Percentiles rank a stretch among this genome's conserved stretches.
Conservation (phyloP, 2,113 vertebrate species). For the Haemorhous mexicanus region DNA sequence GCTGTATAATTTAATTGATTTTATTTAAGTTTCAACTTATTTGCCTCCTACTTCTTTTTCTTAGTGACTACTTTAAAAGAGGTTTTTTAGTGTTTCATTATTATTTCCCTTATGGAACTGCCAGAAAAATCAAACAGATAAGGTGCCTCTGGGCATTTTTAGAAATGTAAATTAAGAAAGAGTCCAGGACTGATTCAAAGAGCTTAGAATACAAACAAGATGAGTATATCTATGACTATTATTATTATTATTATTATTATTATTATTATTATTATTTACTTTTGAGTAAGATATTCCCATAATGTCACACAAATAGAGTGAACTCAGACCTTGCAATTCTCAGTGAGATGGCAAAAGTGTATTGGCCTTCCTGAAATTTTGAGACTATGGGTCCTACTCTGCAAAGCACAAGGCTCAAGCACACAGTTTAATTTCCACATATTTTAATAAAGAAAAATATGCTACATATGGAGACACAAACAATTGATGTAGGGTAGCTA, state of each 20-base stretch:
- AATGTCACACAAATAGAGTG: neutral
- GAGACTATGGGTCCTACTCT: neutral
- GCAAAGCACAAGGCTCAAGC: neutral
- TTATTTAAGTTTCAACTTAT: neutral
- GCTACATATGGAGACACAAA: neutral
- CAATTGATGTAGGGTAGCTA: neutral
- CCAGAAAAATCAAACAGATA: neutral
- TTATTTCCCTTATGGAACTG: neutral
- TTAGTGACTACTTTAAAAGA: neutral
- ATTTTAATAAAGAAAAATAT: neutral
- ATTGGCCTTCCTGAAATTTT: neutral
- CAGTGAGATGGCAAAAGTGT: neutral
- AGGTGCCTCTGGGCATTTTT: neutral
- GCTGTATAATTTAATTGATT: neutral
- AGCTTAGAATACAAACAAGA: neutral
- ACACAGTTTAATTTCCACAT: neutral
- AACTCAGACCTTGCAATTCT: neutral
- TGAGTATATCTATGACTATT: neutral
- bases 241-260: neutral
- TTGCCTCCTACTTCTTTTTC: neutral
- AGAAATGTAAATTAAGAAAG: neutral
- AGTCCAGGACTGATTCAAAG: neutral
- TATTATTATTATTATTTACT: neutral
- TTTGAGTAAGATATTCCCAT: neutral
- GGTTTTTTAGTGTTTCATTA: neutral